Base-by-base conservation (phyloP, 2,113 vertebrate genomes). In the Hippocampus barbouri region DNA sequence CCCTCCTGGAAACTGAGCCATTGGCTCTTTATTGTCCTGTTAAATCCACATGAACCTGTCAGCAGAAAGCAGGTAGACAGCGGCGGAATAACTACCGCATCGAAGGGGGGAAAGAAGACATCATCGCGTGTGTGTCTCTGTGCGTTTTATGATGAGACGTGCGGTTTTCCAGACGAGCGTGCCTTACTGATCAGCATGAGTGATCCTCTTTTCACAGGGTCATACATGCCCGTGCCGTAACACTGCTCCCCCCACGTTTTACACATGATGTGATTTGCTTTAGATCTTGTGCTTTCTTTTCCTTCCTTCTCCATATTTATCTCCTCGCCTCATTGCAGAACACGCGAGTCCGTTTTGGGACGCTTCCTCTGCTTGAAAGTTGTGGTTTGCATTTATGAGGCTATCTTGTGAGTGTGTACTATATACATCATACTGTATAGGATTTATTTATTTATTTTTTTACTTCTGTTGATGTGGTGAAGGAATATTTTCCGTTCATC, bases 31-130 rank as follows among this genome's bases (percentile, higher is more conserved):
- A 88, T 84, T 81, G 86, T 83, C 56, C 73, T 34, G 70, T 85
- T 85, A 88, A 89, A 79, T 77, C 86, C 79, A 81, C 81, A 84
- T 62, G 82, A 85, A 62, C 23, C 72, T 70, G 57, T 72, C 71
- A 72, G 53, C 73, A 54, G 79, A 76, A 63, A 64, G 72, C 75
- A 68, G 64, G 1, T 1, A n/a, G 41, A 14, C 45, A n/a, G 75
- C 73, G 45, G 40, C 61, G 57, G 27, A 41, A n/a, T 11, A 30
- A 65, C 62, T 15, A 43, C 62, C 15, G 62, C 11, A 43, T 23
- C 40, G 10, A 7, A 18, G 7, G 9, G 53, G 20, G 8, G 3
- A n/a, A n/a, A 21, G 8, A 63, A 5, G 30, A 20, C 34, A 45
- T 45, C 14, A 61, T 9, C 2, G 16, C 59, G 41, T 21, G 25